Evolutionary conservation across 1,140 invertebrate species (phyloP).

Genomic region (Tetragonula clypearis): DNA sequence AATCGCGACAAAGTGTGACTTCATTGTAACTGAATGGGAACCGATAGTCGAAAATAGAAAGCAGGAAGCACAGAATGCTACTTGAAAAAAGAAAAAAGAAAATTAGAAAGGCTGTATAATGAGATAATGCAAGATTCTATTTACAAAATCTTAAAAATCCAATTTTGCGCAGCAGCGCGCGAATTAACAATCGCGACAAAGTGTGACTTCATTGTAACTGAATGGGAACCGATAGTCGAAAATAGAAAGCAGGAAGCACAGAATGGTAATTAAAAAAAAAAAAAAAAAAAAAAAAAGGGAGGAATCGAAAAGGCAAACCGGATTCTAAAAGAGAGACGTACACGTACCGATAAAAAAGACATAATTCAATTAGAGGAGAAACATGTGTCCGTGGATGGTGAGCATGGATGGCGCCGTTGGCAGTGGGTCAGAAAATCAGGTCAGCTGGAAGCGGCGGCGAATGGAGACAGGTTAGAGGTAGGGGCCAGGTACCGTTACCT

Average conservation of each 20-base stretch:
- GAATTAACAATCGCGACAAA: no score
- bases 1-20: no score
- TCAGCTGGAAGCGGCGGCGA: conserved; percentile 60
- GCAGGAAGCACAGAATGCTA: no score
- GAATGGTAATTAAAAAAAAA: not conserved
- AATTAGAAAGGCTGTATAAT: no score
- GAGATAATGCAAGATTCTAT: no score
- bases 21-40: no score
- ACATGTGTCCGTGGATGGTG: conserved; percentile 59
- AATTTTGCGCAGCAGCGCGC: no score
- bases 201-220: not conserved
- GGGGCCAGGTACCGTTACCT: conserved; percentile 56
- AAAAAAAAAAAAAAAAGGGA: not conserved
- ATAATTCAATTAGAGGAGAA: conserved; percentile 69
- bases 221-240: not conserved
- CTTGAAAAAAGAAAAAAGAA: no score
- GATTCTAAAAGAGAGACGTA: conserved; percentile 10
- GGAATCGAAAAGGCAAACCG: not conserved
- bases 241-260: no score
- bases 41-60: no score
- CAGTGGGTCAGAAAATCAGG: conserved; percentile 80
- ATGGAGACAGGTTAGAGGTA: conserved; percentile 52
- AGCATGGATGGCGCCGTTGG: conserved; percentile 53
- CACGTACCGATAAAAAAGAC: conserved; percentile 21
- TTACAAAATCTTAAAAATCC: no score